A percentile compares a stretch with the other conserved stretches of the same genome.
Conservation (phyloP, 2,797 vertebrate species). For the Allobates femoralis region DNA sequence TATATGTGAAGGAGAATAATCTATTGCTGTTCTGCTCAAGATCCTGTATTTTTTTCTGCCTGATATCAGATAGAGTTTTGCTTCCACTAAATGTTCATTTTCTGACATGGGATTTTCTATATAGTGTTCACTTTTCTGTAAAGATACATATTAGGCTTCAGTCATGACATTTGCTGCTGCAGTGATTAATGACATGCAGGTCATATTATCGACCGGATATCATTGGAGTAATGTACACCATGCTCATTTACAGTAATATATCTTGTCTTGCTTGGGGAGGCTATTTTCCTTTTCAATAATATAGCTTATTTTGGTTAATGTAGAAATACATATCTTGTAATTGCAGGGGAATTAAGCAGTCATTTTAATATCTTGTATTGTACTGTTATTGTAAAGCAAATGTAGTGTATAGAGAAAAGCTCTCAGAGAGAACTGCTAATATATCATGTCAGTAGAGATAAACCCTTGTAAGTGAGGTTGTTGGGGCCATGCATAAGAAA, state of each 20-base stretch:
- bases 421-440: background rate
- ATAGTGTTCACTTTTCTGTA: slow-evolving; percentile 3
- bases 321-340: background rate
- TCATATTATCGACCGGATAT: slow-evolving; percentile 18
- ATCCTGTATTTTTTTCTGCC: background rate
- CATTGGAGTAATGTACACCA: background rate
- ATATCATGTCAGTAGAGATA: background rate
- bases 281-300: background rate
- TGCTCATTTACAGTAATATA: slow-evolving; percentile 14
- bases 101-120: background rate
- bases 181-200: slow-evolving; percentile 19
- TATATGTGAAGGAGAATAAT: background rate
- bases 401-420: background rate
- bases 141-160: background rate
- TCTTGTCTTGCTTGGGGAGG: background rate
- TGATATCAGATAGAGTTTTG: background rate
- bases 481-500: background rate
- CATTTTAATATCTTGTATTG: background rate
- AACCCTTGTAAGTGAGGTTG: background rate
- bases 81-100: slow-evolving; percentile 24
- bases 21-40: background rate
- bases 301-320: background rate
- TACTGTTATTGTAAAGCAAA: background rate
- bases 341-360: background rate
- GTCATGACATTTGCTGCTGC: slow-evolving; percentile 15